Base-by-base conservation (phyloP, 2,888 invertebrate species). In the Philereme transversata region DNA sequence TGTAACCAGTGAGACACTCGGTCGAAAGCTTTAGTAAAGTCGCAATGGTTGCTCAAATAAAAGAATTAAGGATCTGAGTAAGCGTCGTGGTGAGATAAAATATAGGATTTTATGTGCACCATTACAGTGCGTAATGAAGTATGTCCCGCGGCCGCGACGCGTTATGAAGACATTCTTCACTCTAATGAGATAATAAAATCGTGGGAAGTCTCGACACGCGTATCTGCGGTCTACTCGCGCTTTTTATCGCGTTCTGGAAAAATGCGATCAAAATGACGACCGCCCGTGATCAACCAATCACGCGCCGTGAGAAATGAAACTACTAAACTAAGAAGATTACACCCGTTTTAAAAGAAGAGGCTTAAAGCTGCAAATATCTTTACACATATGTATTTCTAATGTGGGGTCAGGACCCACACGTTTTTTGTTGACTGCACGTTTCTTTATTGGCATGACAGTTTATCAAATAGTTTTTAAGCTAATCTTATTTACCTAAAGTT, bases 121-220 rank as follows among this genome's bases (percentile, higher is more conserved):
- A 87, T 88, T 87, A 86, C 78, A 70, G 76, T 76, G 78, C 74
- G 80, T 86, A 88, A 88, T 87, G 86, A 85, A 87, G 82, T 84
- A 85, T 84, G 86, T 86, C 87, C 83, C 82, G 84, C 72, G 86
- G 87, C 83, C 79, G 83, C 81, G 86, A 87, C 88, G 83, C 87
- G 78, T 83, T 84, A 88, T 88, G 84, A 88, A 90, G 89, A 87
- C 86, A 83, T 89, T 84, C 83, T 81, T 87, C 85, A 81, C 78
- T 71, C 80, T 90, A 90, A 90, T 90, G 88, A 88, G 87, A 81
- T 85, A 85, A 86, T 87, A 84, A 84, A 85, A 78, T 77, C 74
- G 82, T 82, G 86, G 84, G 83, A 84, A 83, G 82, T 65, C 62
- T 72, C 72, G 72, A 68, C 71, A 70, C 73, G 68, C 62, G 58